These are phyloP conservation scores for Apotomis betuletana DNA, from an alignment of 2,888 invertebrate species.

Conservation along the genomic window DNA sequence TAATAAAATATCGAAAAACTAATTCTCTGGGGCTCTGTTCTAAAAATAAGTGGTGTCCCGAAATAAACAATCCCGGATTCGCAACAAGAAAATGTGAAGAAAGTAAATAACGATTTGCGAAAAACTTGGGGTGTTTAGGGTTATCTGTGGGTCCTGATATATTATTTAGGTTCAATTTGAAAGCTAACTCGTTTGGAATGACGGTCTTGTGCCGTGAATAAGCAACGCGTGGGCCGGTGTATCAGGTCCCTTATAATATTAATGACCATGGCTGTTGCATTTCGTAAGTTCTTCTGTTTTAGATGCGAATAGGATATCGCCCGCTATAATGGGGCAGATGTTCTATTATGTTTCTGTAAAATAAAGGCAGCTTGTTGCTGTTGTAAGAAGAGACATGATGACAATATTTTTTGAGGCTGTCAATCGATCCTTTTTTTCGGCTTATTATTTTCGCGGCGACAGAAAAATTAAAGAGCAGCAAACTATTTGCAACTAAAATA, in stretches of 20 bases:
- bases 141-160: slow-evolving; percentile 56
- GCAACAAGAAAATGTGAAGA: slow-evolving; percentile 7
- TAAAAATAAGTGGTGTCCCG: slow-evolving; percentile 5
- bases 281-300: slow-evolving; percentile 38
- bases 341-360: neutral
- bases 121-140: slow-evolving; percentile 65
- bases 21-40: neutral
- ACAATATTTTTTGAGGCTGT: too few relatives aligned
- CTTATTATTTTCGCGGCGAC: too few relatives aligned
- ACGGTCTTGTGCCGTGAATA: slow-evolving; percentile 70
- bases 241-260: slow-evolving; percentile 64
- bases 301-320: slow-evolving; percentile 2
- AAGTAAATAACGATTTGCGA: slow-evolving; percentile 33
- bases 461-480: too few relatives aligned
- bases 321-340: neutral
- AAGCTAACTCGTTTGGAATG: slow-evolving; percentile 69
- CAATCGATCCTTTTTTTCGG: too few relatives aligned
- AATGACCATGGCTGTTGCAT: slow-evolving; percentile 58
- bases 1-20: neutral
- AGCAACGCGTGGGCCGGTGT: slow-evolving; percentile 57
- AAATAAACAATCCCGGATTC: slow-evolving; percentile 15
- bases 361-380: neutral
- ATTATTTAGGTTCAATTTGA: slow-evolving; percentile 77
- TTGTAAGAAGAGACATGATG: too few relatives aligned
- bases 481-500: too few relatives aligned